These are phyloP conservation scores for Gallinago jamesoni DNA, from an alignment of 2,113 vertebrate genomes.

Conservation along the genomic window DNA sequence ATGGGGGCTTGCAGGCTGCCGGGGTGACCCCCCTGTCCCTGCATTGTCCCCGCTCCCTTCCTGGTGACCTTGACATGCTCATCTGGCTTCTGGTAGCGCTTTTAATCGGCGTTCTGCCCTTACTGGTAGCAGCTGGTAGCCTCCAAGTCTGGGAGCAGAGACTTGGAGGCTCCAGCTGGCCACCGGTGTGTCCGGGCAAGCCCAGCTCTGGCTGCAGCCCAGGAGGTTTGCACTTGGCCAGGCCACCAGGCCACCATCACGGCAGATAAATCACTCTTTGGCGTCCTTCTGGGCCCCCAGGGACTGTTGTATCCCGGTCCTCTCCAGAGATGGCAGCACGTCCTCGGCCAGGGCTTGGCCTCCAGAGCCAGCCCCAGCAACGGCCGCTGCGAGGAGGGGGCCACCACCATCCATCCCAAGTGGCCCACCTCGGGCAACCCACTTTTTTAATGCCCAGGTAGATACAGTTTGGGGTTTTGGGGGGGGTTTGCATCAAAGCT, in stretches of 20 bases:
- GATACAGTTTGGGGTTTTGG: rapidly evolving
- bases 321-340: constrained; percentile 56
- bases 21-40: neutral
- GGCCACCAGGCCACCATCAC: neutral
- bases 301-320: neutral
- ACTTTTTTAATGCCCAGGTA: rapidly evolving
- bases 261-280: neutral
- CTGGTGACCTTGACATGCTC: rapidly evolving
- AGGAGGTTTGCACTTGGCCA: rapidly evolving
- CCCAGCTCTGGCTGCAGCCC: neutral
- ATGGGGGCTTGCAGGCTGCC: rapidly evolving
- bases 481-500: neutral
- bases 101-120: neutral
- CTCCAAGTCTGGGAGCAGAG: neutral
- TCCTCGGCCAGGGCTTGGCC: neutral
- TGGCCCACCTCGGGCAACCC: neutral
- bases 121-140: neutral
- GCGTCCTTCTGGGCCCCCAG: neutral
- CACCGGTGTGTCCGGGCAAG: neutral
- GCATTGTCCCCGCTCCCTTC: rapidly evolving
- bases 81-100: neutral
- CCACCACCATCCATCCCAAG: neutral
- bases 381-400: rapidly evolving
- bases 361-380: neutral
- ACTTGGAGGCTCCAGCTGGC: neutral